phyloP scores from a whole-genome alignment of 2,888 invertebrate genomes.

The Plebejus melissa region DNA sequence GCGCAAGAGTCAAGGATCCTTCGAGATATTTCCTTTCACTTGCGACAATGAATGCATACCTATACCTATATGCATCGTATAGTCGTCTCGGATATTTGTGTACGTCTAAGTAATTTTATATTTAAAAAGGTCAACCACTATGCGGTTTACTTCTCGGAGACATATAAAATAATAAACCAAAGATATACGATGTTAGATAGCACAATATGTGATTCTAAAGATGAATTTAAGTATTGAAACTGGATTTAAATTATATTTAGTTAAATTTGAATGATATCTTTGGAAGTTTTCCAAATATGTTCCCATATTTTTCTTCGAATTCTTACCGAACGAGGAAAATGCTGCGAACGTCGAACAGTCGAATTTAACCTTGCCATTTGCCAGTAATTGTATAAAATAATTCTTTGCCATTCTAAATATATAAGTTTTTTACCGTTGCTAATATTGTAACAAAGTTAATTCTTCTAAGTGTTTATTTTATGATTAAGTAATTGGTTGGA shows the following conservation, averaged over 20 bases:
- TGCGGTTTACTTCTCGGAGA: conserved; percentile 29
- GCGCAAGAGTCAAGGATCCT: conserved; percentile 74
- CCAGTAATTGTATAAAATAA: conserved; percentile 28
- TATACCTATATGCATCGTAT: conserved; percentile 40
- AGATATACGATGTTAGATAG: neutral
- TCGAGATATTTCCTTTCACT: conserved; percentile 78
- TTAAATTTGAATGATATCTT: neutral
- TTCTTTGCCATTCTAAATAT: conserved; percentile 23
- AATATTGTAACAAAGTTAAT: neutral
- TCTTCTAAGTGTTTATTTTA: neutral
- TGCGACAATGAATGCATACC: conserved; percentile 64
- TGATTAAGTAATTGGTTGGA: neutral
- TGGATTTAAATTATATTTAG: neutral
- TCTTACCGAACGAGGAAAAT: conserved; percentile 25
- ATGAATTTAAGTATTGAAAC: neutral
- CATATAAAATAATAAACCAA: neutral
- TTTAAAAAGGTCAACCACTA: conserved; percentile 40
- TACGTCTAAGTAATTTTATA: conserved; percentile 38
- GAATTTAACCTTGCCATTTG: conserved; percentile 38
- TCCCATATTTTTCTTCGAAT: conserved; percentile 19
- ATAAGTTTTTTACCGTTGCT: neutral
- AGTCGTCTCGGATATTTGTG: conserved; percentile 36
- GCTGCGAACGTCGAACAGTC: conserved; percentile 32
- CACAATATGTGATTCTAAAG: neutral
- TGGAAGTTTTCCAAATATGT: neutral